These are phyloP conservation scores for human (Homo sapiens) DNA, from an alignment of 2,113 vertebrate species.

Conservation along the genomic window GRCh38 chr9:36854001-36854500, in stretches of 20 bases:
- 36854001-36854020: slow-evolving; percentile 70
- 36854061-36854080: slow-evolving; percentile 68
- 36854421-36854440: too few species aligned
- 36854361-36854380: neutral
- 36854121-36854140: neutral
- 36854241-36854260: neutral
- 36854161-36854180: neutral
- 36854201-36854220: rapidly evolving
- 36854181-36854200: rapidly evolving
- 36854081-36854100: slow-evolving; percentile 61
- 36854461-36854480: slow-evolving; percentile 2
- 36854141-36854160: neutral
- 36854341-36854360: neutral
- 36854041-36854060: slow-evolving; percentile 80
- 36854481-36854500: neutral
- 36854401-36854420: too few species aligned
- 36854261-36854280: rapidly evolving
- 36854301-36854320: neutral
- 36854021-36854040: slow-evolving; percentile 74
- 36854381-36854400: neutral
- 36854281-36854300: neutral
- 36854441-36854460: neutral
- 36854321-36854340: too few species aligned
- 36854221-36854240: rapidly evolving
- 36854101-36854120: slow-evolving; percentile 38